phyloP scores from a whole-genome alignment of 2,113 vertebrate species.

The Nicator chloris region DNA sequence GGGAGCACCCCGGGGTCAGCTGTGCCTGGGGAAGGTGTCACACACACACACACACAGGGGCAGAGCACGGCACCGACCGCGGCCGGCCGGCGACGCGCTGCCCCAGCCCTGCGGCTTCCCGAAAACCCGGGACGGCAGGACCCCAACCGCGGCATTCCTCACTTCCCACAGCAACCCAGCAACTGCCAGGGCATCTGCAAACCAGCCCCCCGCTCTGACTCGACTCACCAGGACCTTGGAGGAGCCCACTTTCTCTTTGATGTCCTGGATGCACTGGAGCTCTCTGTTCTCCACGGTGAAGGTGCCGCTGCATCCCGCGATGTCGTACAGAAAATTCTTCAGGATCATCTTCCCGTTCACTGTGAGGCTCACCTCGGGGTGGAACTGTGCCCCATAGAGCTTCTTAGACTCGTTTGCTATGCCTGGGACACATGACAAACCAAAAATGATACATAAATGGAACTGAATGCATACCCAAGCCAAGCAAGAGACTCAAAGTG shows the following conservation, averaged over 20 bases:
- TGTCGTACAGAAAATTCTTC: conserved; percentile 94
- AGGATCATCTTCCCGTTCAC: conserved; percentile 93
- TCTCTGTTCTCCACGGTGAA: conserved; percentile 95
- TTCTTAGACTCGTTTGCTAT: conserved; percentile 98
- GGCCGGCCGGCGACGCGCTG: too few species aligned
- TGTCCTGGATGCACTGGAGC: conserved; percentile 85
- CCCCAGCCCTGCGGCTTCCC: not conserved
- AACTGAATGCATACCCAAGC: not conserved
- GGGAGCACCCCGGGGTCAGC: not conserved
- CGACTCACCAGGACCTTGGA: conserved; percentile 93
- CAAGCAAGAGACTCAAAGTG: not conserved
- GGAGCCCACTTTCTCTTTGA: conserved; percentile 88
- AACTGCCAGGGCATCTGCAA: not conserved
- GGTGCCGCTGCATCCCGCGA: conserved; percentile 90
- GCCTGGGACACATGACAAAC: conserved; percentile 52
- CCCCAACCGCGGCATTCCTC: too few species aligned
- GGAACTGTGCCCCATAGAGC: conserved; percentile 94
- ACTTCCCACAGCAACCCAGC: not conserved
- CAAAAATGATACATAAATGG: too few species aligned
- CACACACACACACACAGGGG: not conserved
- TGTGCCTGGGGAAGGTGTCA: too few species aligned
- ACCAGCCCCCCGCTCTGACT: not conserved
- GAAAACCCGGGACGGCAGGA: not conserved
- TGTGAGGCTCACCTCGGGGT: conserved; percentile 96
- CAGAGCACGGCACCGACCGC: not conserved